Base-by-base conservation (phyloP, 30 jellyfish, hydroid and myxozoan species). In the Morbakka virulenta region DNA sequence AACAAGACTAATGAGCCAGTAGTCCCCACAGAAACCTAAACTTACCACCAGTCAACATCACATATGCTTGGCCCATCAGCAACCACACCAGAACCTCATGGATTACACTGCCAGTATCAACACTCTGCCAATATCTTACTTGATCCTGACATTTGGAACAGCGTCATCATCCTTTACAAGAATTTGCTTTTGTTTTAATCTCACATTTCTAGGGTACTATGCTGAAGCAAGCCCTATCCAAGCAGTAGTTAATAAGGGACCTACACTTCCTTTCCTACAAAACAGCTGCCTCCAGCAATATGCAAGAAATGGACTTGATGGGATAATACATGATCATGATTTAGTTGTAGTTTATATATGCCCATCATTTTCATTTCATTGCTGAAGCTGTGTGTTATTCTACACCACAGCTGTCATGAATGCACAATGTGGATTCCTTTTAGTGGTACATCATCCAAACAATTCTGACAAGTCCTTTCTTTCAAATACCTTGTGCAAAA, bases 191-290 rank as follows among this genome's bases (percentile, higher is more conserved):
- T n/a, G n/a, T 11, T 81, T 81, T 49, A 57, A 81, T 57, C 93
- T 80, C 3, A 28, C 33, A 25, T 57, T 81, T 32, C 81, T 72
- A 2, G 87, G 93, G 61, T 81, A 81, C 81, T 69, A 81, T 71
- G 93, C 87, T 71, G 65, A 72, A 3, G 33, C 35, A 11, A 79
- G 88, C 26, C 87, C 93, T 23, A 35, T 81, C 33, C 67, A 69
- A 71, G 93, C 93, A 0, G 62, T 28, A n/a, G 93, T 81, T 48
- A 81, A 81, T 25, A 81, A 69, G 93, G 93, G 93, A 6, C 80
- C 80, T 14, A 67, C 49, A 9, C 76, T 36, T 24, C 93, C 93
- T 2, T 87, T 80, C 6, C 93, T 53, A 31, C 70, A 73, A 12
- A 81, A 69, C 26, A 87, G 93, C 35, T 1, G 93, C 3, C 14